These are phyloP conservation scores for Noctua janthe DNA, from an alignment of 2,888 invertebrate species.

Conservation along the genomic window DNA sequence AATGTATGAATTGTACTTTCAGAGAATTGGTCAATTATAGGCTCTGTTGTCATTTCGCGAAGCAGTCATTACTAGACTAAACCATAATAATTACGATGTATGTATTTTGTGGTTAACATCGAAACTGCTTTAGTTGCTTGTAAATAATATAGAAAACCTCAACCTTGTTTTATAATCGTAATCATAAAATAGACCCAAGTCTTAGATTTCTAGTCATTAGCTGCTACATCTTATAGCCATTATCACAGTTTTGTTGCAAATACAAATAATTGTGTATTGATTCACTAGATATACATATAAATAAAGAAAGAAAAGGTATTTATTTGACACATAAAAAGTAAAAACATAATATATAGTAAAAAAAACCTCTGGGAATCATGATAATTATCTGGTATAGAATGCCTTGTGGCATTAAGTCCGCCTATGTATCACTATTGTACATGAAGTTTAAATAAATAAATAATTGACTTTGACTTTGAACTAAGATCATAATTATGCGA, in stretches of 20 bases:
- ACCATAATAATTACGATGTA: background rate
- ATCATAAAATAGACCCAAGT: background rate
- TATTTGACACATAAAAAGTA: background rate
- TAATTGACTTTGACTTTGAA: constrained; percentile 1
- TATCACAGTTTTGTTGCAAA: background rate
- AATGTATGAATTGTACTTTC: no score
- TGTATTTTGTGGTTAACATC: background rate
- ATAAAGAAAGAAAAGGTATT: background rate
- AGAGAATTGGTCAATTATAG: no score
- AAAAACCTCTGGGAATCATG: background rate
- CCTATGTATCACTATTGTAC: no score
- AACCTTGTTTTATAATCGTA: background rate
- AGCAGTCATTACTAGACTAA: no score
- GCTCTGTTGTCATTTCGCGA: no score
- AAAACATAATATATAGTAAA: background rate
- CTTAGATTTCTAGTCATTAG: background rate
- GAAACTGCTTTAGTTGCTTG: background rate
- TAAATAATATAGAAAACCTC: background rate
- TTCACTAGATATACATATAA: background rate
- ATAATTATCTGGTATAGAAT: background rate
- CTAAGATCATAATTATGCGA: background rate
- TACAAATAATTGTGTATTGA: background rate
- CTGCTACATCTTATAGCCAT: background rate
- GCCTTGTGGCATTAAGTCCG: no score
- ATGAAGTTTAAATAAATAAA: no score